A percentile compares a stretch with the other conserved stretches of the same genome.
phyloP scores from a whole-genome alignment of 2,113 vertebrate genomes.

The Nycticebus coucang region DNA sequence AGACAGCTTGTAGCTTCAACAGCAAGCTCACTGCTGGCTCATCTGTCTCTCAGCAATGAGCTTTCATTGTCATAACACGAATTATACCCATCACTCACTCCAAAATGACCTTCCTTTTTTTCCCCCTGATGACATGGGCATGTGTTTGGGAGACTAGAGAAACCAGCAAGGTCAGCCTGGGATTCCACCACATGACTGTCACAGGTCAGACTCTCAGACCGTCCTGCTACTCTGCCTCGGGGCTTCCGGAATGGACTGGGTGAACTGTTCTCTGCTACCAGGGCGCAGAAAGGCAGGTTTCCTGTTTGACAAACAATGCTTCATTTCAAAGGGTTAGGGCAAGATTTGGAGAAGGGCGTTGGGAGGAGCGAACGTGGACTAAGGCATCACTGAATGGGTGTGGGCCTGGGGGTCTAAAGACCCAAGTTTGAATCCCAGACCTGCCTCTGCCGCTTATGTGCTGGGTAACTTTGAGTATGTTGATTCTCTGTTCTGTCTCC shows the following conservation, averaged over 20 bases:
- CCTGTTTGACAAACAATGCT: neutral
- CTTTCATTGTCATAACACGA: neutral
- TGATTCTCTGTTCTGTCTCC: neutral
- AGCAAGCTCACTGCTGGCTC: constrained; percentile 19
- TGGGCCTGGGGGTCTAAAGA: neutral
- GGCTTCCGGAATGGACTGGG: neutral
- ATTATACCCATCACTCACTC: constrained; percentile 38
- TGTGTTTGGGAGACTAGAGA: neutral
- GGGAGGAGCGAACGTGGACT: neutral
- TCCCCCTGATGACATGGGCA: neutral
- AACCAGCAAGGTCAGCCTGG: neutral
- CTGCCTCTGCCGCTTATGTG: neutral
- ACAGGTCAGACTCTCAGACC: neutral
- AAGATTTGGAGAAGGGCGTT: neutral
- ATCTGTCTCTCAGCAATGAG: constrained; percentile 35
- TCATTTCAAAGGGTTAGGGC: neutral
- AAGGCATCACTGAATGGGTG: neutral
- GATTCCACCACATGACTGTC: neutral
- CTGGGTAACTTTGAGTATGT: neutral
- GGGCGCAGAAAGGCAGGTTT: constrained; percentile 41
- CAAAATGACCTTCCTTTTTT: neutral
- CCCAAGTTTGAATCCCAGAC: neutral
- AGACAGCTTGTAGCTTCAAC: neutral
- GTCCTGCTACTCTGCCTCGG: neutral
- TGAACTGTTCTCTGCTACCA: neutral